Conservation (phyloP, 2,888 invertebrate genomes). For the Diaperis boleti region DNA sequence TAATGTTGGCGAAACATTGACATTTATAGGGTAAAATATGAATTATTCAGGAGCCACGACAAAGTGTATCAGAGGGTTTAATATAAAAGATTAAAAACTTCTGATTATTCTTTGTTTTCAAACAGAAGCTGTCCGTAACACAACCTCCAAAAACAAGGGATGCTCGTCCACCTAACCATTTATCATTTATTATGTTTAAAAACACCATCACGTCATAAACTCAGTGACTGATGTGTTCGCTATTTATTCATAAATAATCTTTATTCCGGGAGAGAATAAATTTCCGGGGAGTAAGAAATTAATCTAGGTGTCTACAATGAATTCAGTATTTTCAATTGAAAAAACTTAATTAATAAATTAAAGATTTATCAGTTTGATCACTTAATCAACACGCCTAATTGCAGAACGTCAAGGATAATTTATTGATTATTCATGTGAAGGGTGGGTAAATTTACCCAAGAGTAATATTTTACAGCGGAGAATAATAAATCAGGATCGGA, state of each 20-base stretch:
- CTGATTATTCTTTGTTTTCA: neutral
- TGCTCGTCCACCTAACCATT: neutral
- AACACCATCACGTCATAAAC: neutral
- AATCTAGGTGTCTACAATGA: neutral
- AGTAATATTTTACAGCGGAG: slow-evolving; percentile 11
- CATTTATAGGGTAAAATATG: slow-evolving; percentile 6
- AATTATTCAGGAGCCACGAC: slow-evolving; percentile 12
- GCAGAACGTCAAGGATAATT: neutral
- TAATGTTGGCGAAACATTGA: slow-evolving; percentile 20
- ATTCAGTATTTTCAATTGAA: neutral
- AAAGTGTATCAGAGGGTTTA: too few relatives aligned
- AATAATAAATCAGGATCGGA: slow-evolving; percentile 12
- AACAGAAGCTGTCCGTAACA: neutral
- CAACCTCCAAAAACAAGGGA: neutral
- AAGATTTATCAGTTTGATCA: neutral
- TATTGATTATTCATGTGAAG: slow-evolving; percentile 10
- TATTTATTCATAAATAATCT: neutral
- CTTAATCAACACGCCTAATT: neutral
- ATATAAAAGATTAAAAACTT: too few relatives aligned
- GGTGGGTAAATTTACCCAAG: slow-evolving; percentile 12
- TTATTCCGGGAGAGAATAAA: neutral
- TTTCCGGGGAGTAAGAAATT: neutral
- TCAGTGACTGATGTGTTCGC: neutral
- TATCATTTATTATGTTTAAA: slow-evolving; percentile 3
- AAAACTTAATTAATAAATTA: neutral